Conservation (phyloP, 2,113 vertebrate species). For the Osmerus mordax region DNA sequence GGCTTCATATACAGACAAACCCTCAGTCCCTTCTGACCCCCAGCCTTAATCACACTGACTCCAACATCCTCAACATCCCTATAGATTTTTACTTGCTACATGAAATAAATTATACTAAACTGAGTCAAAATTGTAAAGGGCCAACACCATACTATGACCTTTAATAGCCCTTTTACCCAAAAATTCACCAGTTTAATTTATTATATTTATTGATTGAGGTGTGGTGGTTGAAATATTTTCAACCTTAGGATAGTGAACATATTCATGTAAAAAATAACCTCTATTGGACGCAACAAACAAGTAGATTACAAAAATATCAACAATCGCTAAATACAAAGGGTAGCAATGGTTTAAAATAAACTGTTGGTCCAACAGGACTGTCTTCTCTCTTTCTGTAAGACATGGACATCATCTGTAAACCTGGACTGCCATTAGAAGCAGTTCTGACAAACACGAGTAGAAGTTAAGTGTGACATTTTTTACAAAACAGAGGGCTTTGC, state of each 20-base stretch:
- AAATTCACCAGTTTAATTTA: not conserved
- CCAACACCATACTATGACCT: not conserved
- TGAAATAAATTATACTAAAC: slow-evolving; percentile 15
- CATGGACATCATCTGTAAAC: slow-evolving; percentile 26
- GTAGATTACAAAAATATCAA: slow-evolving; percentile 13
- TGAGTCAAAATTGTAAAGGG: not conserved
- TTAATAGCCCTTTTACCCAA: not conserved
- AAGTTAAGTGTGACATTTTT: slow-evolving; percentile 4
- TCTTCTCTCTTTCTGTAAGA: slow-evolving; percentile 13
- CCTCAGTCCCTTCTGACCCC: too few species aligned
- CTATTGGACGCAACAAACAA: slow-evolving; percentile 2
- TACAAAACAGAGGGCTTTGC: slow-evolving; percentile 16
- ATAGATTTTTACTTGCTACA: slow-evolving; percentile 27
- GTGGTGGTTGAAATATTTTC: not conserved
- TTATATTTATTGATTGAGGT: not conserved
- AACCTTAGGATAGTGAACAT: not conserved
- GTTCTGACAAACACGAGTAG: slow-evolving; percentile 46
- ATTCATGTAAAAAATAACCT: slow-evolving; percentile 1
- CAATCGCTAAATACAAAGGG: not conserved
- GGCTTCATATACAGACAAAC: too few species aligned
- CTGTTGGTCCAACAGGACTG: not conserved
- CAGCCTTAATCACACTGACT: not conserved
- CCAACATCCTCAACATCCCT: not conserved
- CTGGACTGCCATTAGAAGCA: slow-evolving; percentile 17
- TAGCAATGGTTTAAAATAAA: not conserved